Evolutionary conservation across 2,888 invertebrate genomes (phyloP).

Genomic region (Xanthorhoe designata): DNA sequence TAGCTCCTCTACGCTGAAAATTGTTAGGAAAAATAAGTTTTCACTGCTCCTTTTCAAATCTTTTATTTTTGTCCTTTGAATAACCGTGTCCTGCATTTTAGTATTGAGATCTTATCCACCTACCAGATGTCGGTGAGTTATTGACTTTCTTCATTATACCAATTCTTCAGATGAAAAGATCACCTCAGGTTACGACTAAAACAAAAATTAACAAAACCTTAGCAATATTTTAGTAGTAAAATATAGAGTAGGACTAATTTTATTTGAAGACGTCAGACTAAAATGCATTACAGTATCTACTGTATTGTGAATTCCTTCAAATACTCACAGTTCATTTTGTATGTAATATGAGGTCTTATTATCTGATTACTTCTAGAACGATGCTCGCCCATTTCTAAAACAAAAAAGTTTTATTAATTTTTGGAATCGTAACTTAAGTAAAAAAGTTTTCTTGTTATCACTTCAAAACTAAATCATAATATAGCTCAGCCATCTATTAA

Average conservation of each 20-base stretch:
- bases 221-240: too few species aligned
- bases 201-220: not conserved
- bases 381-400: slow-evolving; percentile 1
- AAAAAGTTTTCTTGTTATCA: not conserved
- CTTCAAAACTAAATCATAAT: slow-evolving; percentile 31
- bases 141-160: too few species aligned
- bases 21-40: slow-evolving; percentile 2
- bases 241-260: too few species aligned
- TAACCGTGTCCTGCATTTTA: too few species aligned
- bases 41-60: not conserved
- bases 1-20: slow-evolving; percentile 39
- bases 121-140: too few species aligned
- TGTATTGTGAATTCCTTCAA: too few species aligned
- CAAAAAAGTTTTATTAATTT: not conserved
- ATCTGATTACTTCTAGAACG: not conserved
- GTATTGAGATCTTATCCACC: too few species aligned
- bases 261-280: too few species aligned
- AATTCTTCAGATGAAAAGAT: not conserved
- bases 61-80: not conserved
- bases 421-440: not conserved
- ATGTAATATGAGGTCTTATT: not conserved
- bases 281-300: too few species aligned
- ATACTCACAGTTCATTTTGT: slow-evolving; percentile 5
- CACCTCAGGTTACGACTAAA: not conserved
- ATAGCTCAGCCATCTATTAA: slow-evolving; percentile 50